These are phyloP conservation scores for Andrena marginata DNA, from an alignment of 2,888 invertebrate genomes.

Conservation along the genomic window DNA sequence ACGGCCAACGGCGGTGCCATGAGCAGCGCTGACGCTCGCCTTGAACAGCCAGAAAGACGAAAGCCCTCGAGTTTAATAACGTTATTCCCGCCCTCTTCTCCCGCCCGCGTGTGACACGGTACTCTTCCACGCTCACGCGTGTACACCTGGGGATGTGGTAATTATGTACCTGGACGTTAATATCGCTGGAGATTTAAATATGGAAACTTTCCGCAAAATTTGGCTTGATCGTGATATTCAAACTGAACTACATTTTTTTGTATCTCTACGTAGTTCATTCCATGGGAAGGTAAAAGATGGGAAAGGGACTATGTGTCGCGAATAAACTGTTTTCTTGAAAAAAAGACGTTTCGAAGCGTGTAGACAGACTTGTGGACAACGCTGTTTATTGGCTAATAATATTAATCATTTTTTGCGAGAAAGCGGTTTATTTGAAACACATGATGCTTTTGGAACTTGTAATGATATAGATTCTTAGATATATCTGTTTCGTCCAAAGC, in stretches of 20 bases:
- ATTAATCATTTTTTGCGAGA: too few relatives aligned
- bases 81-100: constrained; percentile 44
- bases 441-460: too few relatives aligned
- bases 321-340: too few relatives aligned
- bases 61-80: constrained; percentile 81
- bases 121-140: background rate
- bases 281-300: too few relatives aligned
- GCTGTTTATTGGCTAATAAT: too few relatives aligned
- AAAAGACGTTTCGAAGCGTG: too few relatives aligned
- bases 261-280: background rate
- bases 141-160: background rate
- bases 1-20: constrained; percentile 43
- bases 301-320: background rate
- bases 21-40: constrained; percentile 45
- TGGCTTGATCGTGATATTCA: background rate
- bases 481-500: too few relatives aligned
- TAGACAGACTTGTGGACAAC: too few relatives aligned
- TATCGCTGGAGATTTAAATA: background rate
- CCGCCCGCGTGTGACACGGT: background rate
- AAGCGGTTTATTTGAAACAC: too few relatives aligned
- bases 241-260: background rate
- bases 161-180: background rate
- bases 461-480: too few relatives aligned
- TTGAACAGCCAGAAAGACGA: constrained; percentile 78
- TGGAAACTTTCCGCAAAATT: background rate